Percentiles rank a stretch among this genome's conserved stretches.
Conservation (phyloP, 2,797 vertebrate species). For the Danio tinwini region DNA sequence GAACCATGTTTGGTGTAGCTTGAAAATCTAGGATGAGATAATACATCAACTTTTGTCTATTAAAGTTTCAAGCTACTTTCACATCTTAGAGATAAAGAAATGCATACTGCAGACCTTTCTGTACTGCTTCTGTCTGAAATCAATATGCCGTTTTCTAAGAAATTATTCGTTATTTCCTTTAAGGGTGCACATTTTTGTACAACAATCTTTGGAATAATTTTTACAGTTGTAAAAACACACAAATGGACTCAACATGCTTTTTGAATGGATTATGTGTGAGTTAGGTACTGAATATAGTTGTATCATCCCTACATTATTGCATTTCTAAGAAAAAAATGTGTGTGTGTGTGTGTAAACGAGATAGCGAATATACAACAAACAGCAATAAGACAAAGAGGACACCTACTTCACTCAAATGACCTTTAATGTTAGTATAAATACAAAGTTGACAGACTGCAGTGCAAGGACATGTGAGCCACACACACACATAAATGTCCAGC, state of each 20-base stretch:
- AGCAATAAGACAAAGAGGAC: conserved; percentile 50
- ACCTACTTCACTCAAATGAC: conserved; percentile 53
- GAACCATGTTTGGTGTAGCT: no score
- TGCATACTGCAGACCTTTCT: no score
- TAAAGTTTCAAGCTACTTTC: no score
- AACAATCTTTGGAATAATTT: background rate
- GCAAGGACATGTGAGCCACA: conserved; percentile 50
- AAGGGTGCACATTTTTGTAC: background rate
- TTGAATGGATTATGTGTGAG: background rate
- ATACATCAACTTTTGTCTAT: no score
- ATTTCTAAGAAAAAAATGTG: conserved; percentile 12
- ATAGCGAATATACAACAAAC: background rate
- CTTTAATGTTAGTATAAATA: conserved; percentile 62
- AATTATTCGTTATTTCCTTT: no score
- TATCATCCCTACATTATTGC: background rate
- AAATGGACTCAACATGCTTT: background rate
- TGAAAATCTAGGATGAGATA: no score
- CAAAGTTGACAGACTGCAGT: conserved; percentile 58
- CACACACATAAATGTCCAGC: background rate
- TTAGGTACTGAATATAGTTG: background rate
- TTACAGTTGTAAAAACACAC: background rate
- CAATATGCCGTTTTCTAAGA: no score
- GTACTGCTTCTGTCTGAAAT: no score
- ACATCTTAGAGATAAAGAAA: no score
- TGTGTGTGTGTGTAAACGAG: background rate